Percentiles rank a stretch among this genome's conserved stretches.
phyloP scores from a whole-genome alignment of 37 sponge, comb jelly and placozoan species.

The Petrosia ficiformis region DNA sequence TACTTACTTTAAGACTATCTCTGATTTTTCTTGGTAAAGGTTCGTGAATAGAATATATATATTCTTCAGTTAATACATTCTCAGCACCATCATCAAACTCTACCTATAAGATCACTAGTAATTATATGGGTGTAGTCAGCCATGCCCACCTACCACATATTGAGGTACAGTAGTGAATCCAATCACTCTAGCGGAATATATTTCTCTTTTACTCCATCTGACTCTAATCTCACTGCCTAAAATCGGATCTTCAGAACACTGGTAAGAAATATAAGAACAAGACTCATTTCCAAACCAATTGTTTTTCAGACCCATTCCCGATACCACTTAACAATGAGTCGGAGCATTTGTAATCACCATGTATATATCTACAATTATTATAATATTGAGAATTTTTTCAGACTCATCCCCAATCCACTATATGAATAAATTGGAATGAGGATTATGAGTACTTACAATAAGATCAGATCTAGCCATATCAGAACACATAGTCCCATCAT shows the following conservation, averaged over 20 bases:
- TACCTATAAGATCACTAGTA: constrained; percentile 17
- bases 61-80: constrained; percentile 25
- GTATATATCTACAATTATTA: not conserved
- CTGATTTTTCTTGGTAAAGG: constrained; percentile 54
- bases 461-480: constrained; percentile 64
- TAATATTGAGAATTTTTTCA: not conserved
- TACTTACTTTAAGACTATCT: constrained; percentile 28
- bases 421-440: not conserved
- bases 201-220: constrained; percentile 67
- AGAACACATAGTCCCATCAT: constrained; percentile 79
- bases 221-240: constrained; percentile 55
- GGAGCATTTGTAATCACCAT: too few relatives aligned
- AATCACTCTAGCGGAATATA: constrained; percentile 64
- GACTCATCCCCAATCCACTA: not conserved
- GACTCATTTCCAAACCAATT: too few relatives aligned
- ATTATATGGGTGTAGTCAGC: not conserved
- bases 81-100: constrained; percentile 17
- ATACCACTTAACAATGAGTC: too few relatives aligned
- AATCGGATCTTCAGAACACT: constrained; percentile 11
- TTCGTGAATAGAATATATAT: constrained; percentile 57
- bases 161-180: constrained; percentile 39
- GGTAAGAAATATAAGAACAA: too few relatives aligned
- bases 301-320: too few relatives aligned
- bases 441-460: constrained; percentile 30
- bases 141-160: constrained; percentile 34